A percentile compares a stretch with the other conserved stretches of the same genome.
Conservation (phyloP, 2,113 vertebrate species). For the Numida meleagris region DNA sequence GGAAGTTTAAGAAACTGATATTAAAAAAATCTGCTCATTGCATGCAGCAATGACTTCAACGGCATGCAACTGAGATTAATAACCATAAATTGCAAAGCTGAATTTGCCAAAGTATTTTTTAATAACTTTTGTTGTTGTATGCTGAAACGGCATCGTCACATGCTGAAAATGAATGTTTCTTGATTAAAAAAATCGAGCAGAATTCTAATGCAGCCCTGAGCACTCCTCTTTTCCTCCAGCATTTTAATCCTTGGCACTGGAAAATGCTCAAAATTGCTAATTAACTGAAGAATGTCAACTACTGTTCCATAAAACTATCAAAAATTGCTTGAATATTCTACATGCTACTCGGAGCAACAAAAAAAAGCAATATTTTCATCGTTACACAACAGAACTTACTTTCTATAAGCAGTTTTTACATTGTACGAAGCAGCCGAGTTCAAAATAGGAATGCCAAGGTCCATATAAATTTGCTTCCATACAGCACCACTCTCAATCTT, state of each 20-base stretch:
- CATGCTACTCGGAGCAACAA: neutral
- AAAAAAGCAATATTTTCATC: neutral
- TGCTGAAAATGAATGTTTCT: neutral
- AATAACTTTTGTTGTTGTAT: neutral
- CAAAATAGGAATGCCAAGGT: conserved; percentile 97
- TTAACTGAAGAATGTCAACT: neutral
- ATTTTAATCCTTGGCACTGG: neutral
- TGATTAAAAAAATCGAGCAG: neutral
- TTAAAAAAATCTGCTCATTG: neutral
- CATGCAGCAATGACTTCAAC: neutral
- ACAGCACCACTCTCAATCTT: conserved; percentile 97
- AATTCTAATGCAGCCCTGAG: neutral
- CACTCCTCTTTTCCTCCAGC: neutral
- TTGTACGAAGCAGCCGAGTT: conserved; percentile 99
- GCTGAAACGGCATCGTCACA: neutral
- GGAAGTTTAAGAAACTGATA: neutral
- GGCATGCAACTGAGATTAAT: neutral
- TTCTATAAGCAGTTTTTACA: conserved; percentile 98
- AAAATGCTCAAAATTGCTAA: neutral
- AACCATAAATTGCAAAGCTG: neutral
- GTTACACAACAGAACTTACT: conserved; percentile 81
- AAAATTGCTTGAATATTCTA: neutral
- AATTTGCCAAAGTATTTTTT: neutral
- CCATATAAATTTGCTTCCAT: conserved; percentile 99
- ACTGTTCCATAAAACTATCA: neutral